A percentile compares a stretch with the other conserved stretches of the same genome.
phyloP scores from a whole-genome alignment of 1,140 invertebrate genomes.

The Reticulitermes speratus region DNA sequence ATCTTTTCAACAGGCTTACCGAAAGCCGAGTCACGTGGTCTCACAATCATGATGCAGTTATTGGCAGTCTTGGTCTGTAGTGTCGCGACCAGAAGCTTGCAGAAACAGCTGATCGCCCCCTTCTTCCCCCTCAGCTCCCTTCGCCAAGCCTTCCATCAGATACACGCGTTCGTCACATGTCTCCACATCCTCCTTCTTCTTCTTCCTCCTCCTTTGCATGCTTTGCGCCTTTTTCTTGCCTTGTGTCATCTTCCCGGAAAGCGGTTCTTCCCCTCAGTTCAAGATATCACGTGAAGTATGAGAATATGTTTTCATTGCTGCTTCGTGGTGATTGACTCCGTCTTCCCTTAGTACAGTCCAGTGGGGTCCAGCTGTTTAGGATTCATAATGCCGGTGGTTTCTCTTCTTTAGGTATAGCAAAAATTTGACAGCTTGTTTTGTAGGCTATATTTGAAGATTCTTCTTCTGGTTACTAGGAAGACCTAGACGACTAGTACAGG shows the following conservation, averaged over 20 bases:
- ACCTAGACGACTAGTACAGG: not conserved
- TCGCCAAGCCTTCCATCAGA: not conserved
- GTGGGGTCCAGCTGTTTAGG: not conserved
- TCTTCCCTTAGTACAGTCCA: not conserved
- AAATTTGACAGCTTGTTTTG: not conserved
- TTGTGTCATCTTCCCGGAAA: not conserved
- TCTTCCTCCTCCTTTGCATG: constrained; percentile 3
- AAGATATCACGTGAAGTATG: not conserved
- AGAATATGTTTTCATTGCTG: not conserved
- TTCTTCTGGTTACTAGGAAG: not conserved
- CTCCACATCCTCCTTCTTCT: not conserved
- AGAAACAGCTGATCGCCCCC: not conserved
- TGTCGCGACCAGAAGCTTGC: not conserved
- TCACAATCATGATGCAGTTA: not conserved
- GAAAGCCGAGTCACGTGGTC: not conserved
- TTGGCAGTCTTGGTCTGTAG: not conserved
- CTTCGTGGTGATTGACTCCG: not conserved
- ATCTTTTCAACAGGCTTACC: not conserved
- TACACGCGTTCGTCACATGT: not conserved
- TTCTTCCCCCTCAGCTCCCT: not conserved
- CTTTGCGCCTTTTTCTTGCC: not conserved
- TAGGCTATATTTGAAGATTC: not conserved
- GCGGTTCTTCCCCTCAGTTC: not conserved
- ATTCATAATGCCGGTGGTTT: not conserved
- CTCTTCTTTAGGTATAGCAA: not conserved